phyloP scores from a whole-genome alignment of 2,888 invertebrate genomes.

The Parelbella ahira region DNA sequence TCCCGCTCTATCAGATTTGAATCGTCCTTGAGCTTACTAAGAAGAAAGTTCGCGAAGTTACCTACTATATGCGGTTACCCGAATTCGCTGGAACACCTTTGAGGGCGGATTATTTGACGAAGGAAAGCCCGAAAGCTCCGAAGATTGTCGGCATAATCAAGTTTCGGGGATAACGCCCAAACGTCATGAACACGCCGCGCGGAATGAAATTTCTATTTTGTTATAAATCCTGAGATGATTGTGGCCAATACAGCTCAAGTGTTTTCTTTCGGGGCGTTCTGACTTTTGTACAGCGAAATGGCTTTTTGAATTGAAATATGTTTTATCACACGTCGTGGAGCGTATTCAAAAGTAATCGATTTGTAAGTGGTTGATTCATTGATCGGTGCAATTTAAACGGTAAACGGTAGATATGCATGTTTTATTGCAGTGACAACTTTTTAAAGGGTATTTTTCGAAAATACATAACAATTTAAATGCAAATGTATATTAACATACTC shows the following conservation, averaged over 20 bases:
- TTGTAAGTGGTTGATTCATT: too few relatives aligned
- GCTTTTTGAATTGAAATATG: too few relatives aligned
- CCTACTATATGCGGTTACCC: constrained; percentile 9
- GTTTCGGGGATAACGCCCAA: constrained; percentile 4
- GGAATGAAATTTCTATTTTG: constrained; percentile 2
- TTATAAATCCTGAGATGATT: not conserved
- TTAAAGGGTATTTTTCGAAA: too few relatives aligned
- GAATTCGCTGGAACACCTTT: constrained; percentile 11
- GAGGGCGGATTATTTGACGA: constrained; percentile 10
- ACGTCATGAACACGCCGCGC: not conserved
- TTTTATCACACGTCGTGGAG: too few relatives aligned
- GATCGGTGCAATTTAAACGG: too few relatives aligned
- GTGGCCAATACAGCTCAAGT: not conserved
- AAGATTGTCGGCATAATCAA: constrained; percentile 3
- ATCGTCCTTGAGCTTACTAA: not conserved
- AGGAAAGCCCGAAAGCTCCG: constrained; percentile 4
- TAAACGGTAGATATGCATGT: too few relatives aligned
- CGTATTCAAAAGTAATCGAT: too few relatives aligned
- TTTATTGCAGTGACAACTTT: too few relatives aligned
- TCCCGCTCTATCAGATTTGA: not conserved
- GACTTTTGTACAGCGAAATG: too few relatives aligned
- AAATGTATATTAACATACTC: too few relatives aligned
- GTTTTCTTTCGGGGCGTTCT: too few relatives aligned
- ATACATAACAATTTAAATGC: too few relatives aligned
- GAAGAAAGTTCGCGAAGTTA: constrained; percentile 8